These are phyloP conservation scores for Ceratina japonica DNA, from an alignment of 1,140 invertebrate species.

Conservation along the genomic window DNA sequence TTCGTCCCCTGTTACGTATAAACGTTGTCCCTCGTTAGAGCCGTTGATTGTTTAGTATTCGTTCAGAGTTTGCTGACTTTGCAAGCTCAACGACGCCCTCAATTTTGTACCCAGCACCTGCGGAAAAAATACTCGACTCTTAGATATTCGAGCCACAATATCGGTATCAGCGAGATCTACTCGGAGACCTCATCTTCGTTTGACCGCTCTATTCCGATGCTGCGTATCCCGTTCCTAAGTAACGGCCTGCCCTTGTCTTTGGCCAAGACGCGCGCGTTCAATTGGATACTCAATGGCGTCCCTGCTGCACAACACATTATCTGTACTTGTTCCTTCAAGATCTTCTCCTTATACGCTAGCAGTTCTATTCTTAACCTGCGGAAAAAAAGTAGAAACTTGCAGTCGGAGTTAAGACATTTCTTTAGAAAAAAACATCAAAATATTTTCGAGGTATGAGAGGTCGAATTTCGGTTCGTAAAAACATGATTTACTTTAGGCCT, in stretches of 20 bases:
- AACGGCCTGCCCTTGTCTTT: conserved; percentile 81
- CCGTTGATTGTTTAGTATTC: not conserved
- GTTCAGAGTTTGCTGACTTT: conserved; percentile 11
- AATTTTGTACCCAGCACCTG: conserved; percentile 36
- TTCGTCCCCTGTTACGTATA: not conserved
- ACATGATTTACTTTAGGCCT: conserved; percentile 63
- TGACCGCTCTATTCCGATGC: conserved; percentile 75
- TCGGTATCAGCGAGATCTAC: conserved; percentile 40
- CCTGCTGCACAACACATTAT: conserved; percentile 69
- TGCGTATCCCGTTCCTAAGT: conserved; percentile 79
- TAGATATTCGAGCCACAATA: conserved; percentile 21
- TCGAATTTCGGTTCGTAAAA: not conserved
- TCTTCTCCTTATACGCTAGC: conserved; percentile 79
- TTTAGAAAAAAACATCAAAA: too few species aligned
- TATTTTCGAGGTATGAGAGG: too few species aligned
- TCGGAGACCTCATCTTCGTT: conserved; percentile 73
- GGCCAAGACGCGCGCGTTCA: conserved; percentile 78
- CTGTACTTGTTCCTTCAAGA: conserved; percentile 76
- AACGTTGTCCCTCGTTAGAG: not conserved
- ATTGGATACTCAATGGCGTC: conserved; percentile 72
- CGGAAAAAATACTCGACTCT: conserved; percentile 37
- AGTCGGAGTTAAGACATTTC: not conserved
- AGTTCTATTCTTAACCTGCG: conserved; percentile 79
- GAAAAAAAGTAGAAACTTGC: not conserved
- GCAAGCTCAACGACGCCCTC: conserved; percentile 22